Percentiles rank a stretch among this genome's conserved stretches.
Conservation (phyloP, 30 jellyfish, hydroid and myxozoan species). For the Clytia hemisphaerica region DNA sequence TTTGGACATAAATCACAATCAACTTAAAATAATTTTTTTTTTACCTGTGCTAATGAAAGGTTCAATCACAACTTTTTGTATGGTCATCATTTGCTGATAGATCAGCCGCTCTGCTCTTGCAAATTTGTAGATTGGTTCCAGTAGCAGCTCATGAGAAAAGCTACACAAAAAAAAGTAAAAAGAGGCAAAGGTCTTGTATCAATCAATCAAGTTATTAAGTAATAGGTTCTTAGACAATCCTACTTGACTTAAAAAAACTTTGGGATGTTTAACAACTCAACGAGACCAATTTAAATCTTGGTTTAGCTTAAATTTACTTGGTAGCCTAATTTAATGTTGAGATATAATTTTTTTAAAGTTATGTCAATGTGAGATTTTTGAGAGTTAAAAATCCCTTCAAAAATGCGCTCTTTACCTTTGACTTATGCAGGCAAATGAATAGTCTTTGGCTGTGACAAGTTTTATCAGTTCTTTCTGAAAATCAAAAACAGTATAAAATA, state of each 20-base stretch:
- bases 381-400: too few species aligned
- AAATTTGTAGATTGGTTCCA: slow-evolving; percentile 56
- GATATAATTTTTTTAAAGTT: neutral
- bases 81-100: slow-evolving; percentile 48
- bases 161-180: neutral
- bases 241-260: too few species aligned
- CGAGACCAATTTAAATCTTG: too few species aligned
- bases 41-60: slow-evolving; percentile 83
- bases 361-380: too few species aligned
- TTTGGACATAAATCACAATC: too few species aligned
- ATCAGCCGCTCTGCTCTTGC: slow-evolving; percentile 82
- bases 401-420: slow-evolving; percentile 57
- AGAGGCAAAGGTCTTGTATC: too few species aligned
- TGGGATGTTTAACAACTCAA: too few species aligned
- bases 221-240: too few species aligned
- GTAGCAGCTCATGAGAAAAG: slow-evolving; percentile 20
- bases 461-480: slow-evolving; percentile 50
- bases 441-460: slow-evolving; percentile 49
- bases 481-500: neutral
- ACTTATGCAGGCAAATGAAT: slow-evolving; percentile 64
- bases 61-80: slow-evolving; percentile 60
- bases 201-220: too few species aligned
- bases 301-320: too few species aligned
- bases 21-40: too few species aligned
- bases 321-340: too few species aligned